Base-by-base conservation (phyloP, 2,888 invertebrate species). In the Serripes groenlandicus region DNA sequence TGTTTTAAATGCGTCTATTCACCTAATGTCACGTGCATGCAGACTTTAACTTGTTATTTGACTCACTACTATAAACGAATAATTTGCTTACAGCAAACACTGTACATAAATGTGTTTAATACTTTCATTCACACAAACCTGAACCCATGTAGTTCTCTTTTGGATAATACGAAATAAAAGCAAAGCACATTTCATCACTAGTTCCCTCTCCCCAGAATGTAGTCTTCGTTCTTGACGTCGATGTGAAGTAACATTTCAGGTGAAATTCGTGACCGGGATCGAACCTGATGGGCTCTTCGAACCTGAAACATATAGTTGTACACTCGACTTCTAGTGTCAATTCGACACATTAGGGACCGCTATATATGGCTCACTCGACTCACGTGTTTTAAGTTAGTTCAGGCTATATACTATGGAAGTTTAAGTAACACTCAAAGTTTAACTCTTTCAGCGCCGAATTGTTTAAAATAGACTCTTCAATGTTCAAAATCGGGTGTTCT, bases 181-280 rank as follows among this genome's bases (percentile, higher is more conserved):
- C 88, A 52, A 71, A 90, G 69, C 92, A 92, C 92, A 92, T 92
- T 79, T 92, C 92, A 28, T 91, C 91, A 15, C 73, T 78, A 11
- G 92, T 91, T 0, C 73, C 90, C 9, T 88, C 86, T 3, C 92
- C 92, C 26, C 72, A 88, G 28, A 79, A 81, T 0, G 88, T 88
- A 2, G 75, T 85, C 11, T 73, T 64, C 15, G 68, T 62, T 42
- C 80, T 74, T 1, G 75, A 62, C 9, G 75, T 80, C 0, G 91
- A 88, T 21, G 85, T 77, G 60, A 76, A 91, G 2, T 75, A 60
- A 69, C 91, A 91, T 0, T 73, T 85, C 1, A 85, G 77, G 37
- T 77, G 64, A 0, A 91, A 52, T 54, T 89, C 87, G 68, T 91
- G 90, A 0, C 90, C 90, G 3, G 88, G 88, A 9, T 66, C 74